These are phyloP conservation scores for Myxocyprinus asiaticus DNA, from an alignment of 2,113 vertebrate species.

Conservation along the genomic window DNA sequence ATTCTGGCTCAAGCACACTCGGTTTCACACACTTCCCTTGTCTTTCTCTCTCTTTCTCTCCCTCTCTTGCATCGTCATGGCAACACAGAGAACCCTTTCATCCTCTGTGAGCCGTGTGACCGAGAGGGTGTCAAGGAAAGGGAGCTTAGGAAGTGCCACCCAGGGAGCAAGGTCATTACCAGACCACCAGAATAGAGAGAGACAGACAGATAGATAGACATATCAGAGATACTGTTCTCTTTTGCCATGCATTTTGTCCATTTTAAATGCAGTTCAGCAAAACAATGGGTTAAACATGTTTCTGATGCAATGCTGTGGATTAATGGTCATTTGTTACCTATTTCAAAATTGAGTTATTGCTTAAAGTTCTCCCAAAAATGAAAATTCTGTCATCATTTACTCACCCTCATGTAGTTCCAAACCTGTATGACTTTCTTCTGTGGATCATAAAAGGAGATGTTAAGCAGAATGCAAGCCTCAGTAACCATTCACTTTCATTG, in stretches of 20 bases:
- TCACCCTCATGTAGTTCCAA: no score
- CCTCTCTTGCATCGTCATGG: constrained; percentile 72
- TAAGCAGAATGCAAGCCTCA: no score
- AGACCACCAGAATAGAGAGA: constrained; percentile 29
- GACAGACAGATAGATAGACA: neutral
- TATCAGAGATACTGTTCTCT: neutral
- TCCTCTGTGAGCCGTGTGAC: constrained; percentile 74
- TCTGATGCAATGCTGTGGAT: constrained; percentile 3
- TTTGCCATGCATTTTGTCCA: neutral
- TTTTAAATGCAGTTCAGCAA: neutral
- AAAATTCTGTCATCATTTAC: no score
- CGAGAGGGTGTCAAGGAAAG: constrained; percentile 63
- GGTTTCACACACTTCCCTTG: constrained; percentile 70
- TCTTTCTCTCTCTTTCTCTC: constrained; percentile 47
- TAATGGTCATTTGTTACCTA: no score
- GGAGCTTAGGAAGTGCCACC: constrained; percentile 51
- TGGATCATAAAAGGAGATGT: no score
- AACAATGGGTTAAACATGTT: neutral
- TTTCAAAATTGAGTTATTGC: no score
- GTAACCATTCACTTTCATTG: no score
- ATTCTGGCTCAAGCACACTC: constrained; percentile 75
- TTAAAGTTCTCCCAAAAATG: no score
- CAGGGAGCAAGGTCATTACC: constrained; percentile 52
- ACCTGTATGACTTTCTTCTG: no score
- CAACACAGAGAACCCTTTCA: constrained; percentile 78